phyloP scores from a whole-genome alignment of 2,888 invertebrate species.

The Buathra laborator region DNA sequence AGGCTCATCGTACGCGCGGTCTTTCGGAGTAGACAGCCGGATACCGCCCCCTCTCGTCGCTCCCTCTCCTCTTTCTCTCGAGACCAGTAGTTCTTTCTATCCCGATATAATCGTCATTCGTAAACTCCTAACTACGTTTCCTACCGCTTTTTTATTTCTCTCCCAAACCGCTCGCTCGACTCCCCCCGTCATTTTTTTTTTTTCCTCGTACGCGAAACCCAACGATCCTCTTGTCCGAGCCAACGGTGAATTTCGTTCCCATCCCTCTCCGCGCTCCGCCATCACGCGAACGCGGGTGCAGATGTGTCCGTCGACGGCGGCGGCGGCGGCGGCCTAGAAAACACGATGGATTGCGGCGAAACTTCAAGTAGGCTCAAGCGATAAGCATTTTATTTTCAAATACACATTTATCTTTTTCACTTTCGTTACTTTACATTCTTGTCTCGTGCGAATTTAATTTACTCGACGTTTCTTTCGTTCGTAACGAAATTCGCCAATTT shows the following conservation, averaged over 20 bases:
- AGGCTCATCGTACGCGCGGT: slow-evolving; percentile 49
- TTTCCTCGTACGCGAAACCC: slow-evolving; percentile 23
- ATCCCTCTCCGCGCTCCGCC: slow-evolving; percentile 74
- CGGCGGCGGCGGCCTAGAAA: slow-evolving; percentile 78
- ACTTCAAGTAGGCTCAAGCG: slow-evolving; percentile 82
- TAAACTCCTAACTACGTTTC: slow-evolving; percentile 28
- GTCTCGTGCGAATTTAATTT: not conserved
- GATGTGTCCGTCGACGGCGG: slow-evolving; percentile 81
- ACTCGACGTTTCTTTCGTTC: not conserved
- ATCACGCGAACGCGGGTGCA: slow-evolving; percentile 77
- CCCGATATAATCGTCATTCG: slow-evolving; percentile 7
- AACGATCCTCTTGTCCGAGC: slow-evolving; percentile 32
- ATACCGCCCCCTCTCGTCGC: slow-evolving; percentile 47
- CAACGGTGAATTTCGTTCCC: slow-evolving; percentile 68
- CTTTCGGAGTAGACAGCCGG: slow-evolving; percentile 43
- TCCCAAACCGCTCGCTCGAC: slow-evolving; percentile 25
- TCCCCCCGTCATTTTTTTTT: not conserved
- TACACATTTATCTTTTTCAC: slow-evolving; percentile 33
- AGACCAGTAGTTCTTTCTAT: slow-evolving; percentile 6
- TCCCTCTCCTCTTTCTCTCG: slow-evolving; percentile 35
- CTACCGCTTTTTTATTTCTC: slow-evolving; percentile 45
- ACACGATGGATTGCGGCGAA: slow-evolving; percentile 84
- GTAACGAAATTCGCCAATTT: not conserved
- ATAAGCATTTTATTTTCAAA: slow-evolving; percentile 22
- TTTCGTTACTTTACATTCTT: slow-evolving; percentile 40